phyloP scores from a whole-genome alignment of 2,113 vertebrate species.

The Tinamus guttatus region DNA sequence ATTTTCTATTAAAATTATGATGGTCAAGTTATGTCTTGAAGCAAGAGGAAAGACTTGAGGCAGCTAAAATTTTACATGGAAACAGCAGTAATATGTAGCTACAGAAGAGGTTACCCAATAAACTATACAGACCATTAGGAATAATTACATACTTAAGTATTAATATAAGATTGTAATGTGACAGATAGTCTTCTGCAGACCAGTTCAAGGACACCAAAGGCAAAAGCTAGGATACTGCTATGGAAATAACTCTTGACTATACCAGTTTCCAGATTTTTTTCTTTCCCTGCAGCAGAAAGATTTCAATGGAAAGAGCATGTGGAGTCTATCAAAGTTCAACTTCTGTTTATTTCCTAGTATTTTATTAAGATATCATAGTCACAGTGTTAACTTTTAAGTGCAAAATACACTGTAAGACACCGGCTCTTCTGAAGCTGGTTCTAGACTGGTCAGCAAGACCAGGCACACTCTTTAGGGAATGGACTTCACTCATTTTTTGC shows the following conservation, averaged over 20 bases:
- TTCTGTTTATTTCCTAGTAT: neutral
- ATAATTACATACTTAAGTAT: neutral
- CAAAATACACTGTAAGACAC: neutral
- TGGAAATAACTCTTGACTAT: neutral
- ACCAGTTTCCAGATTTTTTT: neutral
- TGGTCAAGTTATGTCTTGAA: neutral
- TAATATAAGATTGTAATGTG: neutral
- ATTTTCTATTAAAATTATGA: neutral
- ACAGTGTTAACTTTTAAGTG: neutral
- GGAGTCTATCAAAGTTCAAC: neutral
- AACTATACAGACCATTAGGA: neutral
- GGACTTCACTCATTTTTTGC: fast-evolving
- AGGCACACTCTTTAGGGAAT: neutral
- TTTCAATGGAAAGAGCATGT: neutral
- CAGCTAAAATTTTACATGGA: neutral
- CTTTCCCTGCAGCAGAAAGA: neutral
- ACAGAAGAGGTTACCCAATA: neutral
- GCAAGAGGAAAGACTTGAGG: neutral
- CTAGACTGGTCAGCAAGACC: neutral
- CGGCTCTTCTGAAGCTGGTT: neutral
- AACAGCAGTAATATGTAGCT: neutral
- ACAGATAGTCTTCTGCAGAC: neutral
- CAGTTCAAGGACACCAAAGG: neutral
- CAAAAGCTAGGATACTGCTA: neutral
- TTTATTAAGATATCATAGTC: neutral